Evolutionary conservation across 2,113 vertebrate genomes (phyloP).

Genomic region (Irena cyanogastra): DNA sequence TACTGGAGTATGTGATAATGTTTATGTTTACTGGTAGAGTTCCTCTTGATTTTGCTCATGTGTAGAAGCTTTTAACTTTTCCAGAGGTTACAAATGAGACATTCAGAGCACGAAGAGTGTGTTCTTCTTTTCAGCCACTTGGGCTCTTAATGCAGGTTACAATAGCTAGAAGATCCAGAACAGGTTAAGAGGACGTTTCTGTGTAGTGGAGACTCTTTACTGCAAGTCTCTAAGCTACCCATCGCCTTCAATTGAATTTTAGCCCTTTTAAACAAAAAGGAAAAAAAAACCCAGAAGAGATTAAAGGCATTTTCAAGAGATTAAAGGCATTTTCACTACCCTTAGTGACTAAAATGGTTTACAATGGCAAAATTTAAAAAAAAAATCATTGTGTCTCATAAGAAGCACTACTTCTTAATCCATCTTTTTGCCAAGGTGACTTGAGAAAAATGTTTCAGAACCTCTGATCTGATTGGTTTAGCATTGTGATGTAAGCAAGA

Average conservation of each 20-base stretch:
- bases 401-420: not conserved
- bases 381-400: not conserved
- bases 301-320: not conserved
- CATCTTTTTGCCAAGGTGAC: not conserved
- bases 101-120: not conserved
- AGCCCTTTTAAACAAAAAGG: not conserved
- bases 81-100: not conserved
- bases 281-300: not conserved
- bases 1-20: not conserved
- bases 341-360: not conserved
- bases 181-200: not conserved
- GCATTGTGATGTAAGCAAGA: not conserved
- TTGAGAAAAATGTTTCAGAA: not conserved
- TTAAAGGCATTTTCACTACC: not conserved
- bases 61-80: not conserved
- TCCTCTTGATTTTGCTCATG: not conserved
- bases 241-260: not conserved
- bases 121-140: not conserved
- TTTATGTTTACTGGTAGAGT: not conserved
- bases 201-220: not conserved
- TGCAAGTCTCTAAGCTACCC: not conserved
- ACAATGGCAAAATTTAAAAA: not conserved
- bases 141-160: not conserved
- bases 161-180: not conserved
- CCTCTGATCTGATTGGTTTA: not conserved